Evolutionary conservation across 2,888 invertebrate species (phyloP), one percentile per base, ranked within the genome.

Genomic region (Dendrolimus houi): DNA sequence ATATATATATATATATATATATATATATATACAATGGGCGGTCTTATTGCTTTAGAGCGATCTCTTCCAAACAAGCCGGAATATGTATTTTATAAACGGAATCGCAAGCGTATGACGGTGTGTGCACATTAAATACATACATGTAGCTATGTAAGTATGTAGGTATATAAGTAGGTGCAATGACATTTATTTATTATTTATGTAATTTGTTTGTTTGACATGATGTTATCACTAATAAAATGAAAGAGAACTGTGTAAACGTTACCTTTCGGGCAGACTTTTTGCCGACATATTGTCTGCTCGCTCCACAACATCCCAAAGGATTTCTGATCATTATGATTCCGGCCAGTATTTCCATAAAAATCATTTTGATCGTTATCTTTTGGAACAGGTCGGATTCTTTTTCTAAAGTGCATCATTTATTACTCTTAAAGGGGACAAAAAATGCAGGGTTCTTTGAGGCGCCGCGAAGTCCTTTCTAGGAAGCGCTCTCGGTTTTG

Each of bases 311-410:
- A 80, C 84, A 83, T 86, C 87, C 83, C 86, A 85, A 88, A 87
- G 87, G 87, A 86, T 84, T 85, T 77, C 79, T 82, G 81, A 84
- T 87, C 79, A 79, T 87, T 87, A 88, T 85, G 87, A 89, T 90
- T 87, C 87, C 87, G 82, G 80, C 74, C 75, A 85, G 79, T 79
- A 87, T 89, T 90, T 87, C 87, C 87, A 90, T 89, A 89, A 89
- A 89, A 89, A 89, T 88, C 73, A 81, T 85, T 85, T 77, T 69
- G 89, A 89, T 89, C 83, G 81, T 87, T 89, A 89, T 89, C 89
- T 79, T 72, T 71, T 74, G 80, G 86, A 87, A 85, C 89, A 90
- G 90, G 89, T 90, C 88, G 85, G 83, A 82, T 81, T 83, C 78
- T 82, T 88, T 90, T 88, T 85, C 85, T 83, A 71, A 79, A 81